Evolutionary conservation across 2,113 vertebrate species (phyloP), one percentile per base, ranked within the genome.

Genomic region (Embiotoca jacksoni): DNA sequence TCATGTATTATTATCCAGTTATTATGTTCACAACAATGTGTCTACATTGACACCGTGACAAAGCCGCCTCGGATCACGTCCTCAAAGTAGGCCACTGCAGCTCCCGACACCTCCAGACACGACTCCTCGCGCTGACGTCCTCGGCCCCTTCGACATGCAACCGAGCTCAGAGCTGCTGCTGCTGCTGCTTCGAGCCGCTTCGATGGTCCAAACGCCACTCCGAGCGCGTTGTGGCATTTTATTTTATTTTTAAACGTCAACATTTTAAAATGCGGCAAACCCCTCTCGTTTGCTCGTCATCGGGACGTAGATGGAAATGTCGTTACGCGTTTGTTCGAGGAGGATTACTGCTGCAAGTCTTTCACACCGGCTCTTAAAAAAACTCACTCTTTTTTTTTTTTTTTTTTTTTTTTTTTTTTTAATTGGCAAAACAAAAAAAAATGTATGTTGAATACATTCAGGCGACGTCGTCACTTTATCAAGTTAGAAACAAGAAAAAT

Each of bases 1-100:
- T 78, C 71, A 61, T 83, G 73, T 46, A 73, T 76, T 73, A 73
- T 84, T 63, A 65, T 69, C 15, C 41, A 36, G 56, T 49, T 33
- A n/a, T 53, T 32, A 35, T 60, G 78, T 67, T 79, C 69, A 81
- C n/a, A 54, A 65, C 13, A 81, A 62, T 56, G 56, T 56, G 59
- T 71, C 68, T 6, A 35, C 68, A 50, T 0, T 33, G 75, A 75
- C 70, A 52, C 55, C 52, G 3, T 61, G 72, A 89, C 63, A 72
- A 84, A 72, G 81, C 57, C 68, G 61, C 58, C 56, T 31, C 11
- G 82, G 80, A 85, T 85, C 80, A 47, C 37, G 70, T 72, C 82
- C 78, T 82, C 53, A 84, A 87, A 87, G 81, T 84, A 85, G 81
- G 88, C 79, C 88, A 82, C 55, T 55, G 75, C 67, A 46, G 78